These are phyloP conservation scores for Drosophila tropicalis DNA, from an alignment of 1,140 invertebrate genomes.

Conservation along the genomic window DNA sequence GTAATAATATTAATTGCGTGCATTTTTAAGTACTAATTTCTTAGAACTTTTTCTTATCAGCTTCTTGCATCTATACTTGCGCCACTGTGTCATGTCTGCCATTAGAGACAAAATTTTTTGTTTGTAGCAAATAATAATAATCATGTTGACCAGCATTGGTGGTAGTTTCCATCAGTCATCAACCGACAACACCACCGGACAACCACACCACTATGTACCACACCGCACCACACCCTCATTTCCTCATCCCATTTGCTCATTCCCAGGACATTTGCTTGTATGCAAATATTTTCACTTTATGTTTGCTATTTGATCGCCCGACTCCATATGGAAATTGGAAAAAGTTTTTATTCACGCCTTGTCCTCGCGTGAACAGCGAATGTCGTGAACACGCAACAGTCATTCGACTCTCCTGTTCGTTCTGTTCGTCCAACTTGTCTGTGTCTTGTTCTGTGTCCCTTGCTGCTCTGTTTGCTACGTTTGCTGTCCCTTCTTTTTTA, in stretches of 20 bases:
- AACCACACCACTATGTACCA: neutral
- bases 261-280: conserved; percentile 66
- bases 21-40: neutral
- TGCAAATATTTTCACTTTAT: conserved; percentile 68
- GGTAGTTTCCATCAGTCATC: conserved; percentile 16
- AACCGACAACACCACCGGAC: conserved; percentile 6
- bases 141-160: conserved; percentile 58
- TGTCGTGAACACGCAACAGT: neutral
- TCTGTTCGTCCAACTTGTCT: conserved; percentile 29
- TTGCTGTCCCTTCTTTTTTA: conserved; percentile 60
- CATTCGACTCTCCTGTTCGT: neutral
- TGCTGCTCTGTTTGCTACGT: no score
- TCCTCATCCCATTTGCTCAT: neutral
- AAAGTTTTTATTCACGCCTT: conserved; percentile 58
- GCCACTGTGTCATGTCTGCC: conserved; percentile 57
- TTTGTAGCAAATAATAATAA: conserved; percentile 43
- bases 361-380: conserved; percentile 60
- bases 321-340: conserved; percentile 75
- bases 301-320: conserved; percentile 60
- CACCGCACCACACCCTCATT: conserved; percentile 2
- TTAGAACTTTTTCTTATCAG: neutral
- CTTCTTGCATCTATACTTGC: neutral
- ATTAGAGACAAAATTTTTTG: conserved; percentile 27
- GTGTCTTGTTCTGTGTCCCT: neutral
- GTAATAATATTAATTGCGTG: neutral